Conservation (phyloP, 2,797 vertebrate genomes). For the Astyanax mexicanus region DNA sequence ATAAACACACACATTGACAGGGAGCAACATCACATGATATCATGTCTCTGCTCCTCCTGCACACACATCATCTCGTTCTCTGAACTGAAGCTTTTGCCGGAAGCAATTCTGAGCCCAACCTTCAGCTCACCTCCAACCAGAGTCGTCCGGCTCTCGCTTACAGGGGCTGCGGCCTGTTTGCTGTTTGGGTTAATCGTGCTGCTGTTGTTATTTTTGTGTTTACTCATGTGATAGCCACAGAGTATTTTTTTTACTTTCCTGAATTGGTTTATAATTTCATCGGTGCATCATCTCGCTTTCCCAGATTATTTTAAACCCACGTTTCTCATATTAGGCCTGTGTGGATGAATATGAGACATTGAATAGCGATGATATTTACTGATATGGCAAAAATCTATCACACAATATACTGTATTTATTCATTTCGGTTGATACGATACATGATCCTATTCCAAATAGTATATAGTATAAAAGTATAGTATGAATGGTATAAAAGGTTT, state of each 20-base stretch:
- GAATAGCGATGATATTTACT: neutral
- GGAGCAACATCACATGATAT: neutral
- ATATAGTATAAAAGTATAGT: no score
- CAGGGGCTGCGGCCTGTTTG: conserved; percentile 32
- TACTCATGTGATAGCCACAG: conserved; percentile 16
- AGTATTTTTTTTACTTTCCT: conserved; percentile 20
- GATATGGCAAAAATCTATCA: no score
- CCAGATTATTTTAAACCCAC: conserved; percentile 32
- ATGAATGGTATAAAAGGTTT: no score
- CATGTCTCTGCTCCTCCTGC: neutral
- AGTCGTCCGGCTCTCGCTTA: conserved; percentile 30
- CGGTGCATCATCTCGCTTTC: conserved; percentile 26
- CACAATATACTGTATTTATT: no score
- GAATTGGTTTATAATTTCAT: conserved; percentile 19
- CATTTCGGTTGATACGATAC: no score
- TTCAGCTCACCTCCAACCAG: conserved; percentile 41
- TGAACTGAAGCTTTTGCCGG: conserved; percentile 13
- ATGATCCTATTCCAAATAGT: no score
- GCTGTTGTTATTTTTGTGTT: conserved; percentile 36
- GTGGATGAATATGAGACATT: neutral
- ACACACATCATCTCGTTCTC: neutral
- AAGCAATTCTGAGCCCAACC: conserved; percentile 43
- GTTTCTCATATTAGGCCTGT: conserved; percentile 23
- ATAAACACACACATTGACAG: neutral
- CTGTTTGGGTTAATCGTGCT: conserved; percentile 50